Percentiles rank a stretch among this genome's conserved stretches.
These are phyloP conservation scores for Anabas testudineus DNA, from an alignment of 2,797 vertebrate genomes.

Conservation along the genomic window DNA sequence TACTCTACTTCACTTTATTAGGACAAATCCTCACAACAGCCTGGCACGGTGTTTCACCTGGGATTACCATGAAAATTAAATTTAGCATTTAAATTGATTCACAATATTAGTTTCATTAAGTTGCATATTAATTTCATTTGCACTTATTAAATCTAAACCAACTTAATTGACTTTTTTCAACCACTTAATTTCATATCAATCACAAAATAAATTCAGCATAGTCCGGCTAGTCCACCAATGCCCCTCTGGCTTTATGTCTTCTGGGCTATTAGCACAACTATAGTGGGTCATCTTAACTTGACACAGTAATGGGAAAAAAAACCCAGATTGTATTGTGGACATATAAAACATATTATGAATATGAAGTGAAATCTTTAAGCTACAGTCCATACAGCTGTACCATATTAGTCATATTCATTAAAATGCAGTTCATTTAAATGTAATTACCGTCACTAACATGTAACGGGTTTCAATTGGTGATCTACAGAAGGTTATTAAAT, in stretches of 20 bases:
- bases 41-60: conserved; percentile 55
- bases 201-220: conserved; percentile 63
- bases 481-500: too few species aligned
- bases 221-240: conserved; percentile 58
- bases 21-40: conserved; percentile 47
- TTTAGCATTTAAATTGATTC: conserved; percentile 75
- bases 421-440: too few species aligned
- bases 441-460: too few species aligned
- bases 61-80: conserved; percentile 73
- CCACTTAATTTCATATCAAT: conserved; percentile 65
- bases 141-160: conserved; percentile 75
- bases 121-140: conserved; percentile 78
- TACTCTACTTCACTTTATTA: conserved; percentile 38
- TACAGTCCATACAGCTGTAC: too few species aligned
- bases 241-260: conserved; percentile 64
- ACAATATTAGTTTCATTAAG: conserved; percentile 81
- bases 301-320: conserved; percentile 36
- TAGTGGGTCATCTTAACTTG: conserved; percentile 27
- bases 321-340: background rate
- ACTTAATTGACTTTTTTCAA: conserved; percentile 49
- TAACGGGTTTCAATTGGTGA: background rate
- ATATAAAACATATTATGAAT: background rate
- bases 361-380: background rate
- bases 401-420: too few species aligned
- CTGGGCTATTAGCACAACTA: conserved; percentile 26